These are phyloP conservation scores for Dryoscopus gambensis DNA, from an alignment of 2,113 vertebrate genomes.

Conservation along the genomic window DNA sequence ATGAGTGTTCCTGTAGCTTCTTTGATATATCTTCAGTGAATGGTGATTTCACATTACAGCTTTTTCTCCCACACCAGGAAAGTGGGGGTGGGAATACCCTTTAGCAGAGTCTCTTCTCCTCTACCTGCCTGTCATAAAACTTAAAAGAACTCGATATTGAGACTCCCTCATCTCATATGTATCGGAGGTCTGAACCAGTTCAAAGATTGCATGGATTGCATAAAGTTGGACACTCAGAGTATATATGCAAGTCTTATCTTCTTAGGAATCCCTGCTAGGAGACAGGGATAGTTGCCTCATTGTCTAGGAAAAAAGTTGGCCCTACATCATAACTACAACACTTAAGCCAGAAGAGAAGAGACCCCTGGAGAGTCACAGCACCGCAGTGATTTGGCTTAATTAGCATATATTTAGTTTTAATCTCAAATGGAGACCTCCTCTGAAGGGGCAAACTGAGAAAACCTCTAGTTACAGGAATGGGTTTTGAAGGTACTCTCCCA, in stretches of 20 bases:
- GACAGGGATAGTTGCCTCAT: not conserved
- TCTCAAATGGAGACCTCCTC: not conserved
- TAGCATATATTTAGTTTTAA: not conserved
- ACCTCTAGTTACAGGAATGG: not conserved
- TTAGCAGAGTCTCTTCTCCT: not conserved
- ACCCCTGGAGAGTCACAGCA: not conserved
- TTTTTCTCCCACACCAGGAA: not conserved
- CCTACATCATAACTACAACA: not conserved
- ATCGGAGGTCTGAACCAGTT: not conserved
- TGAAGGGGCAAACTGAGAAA: not conserved
- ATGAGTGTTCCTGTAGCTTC: not conserved
- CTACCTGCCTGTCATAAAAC: not conserved
- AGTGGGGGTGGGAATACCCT: not conserved
- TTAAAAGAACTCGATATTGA: not conserved
- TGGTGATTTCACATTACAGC: not conserved
- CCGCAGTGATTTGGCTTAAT: not conserved
- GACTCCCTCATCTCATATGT: not conserved
- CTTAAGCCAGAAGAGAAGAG: not conserved
- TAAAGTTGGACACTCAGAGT: not conserved
- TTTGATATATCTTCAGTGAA: not conserved
- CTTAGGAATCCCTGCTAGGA: not conserved
- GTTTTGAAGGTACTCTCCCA: not conserved
- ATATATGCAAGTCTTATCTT: not conserved
- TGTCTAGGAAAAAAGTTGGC: not conserved
- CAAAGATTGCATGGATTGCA: not conserved